phyloP scores from a whole-genome alignment of 2,888 invertebrate genomes.

The Julus scanicus region DNA sequence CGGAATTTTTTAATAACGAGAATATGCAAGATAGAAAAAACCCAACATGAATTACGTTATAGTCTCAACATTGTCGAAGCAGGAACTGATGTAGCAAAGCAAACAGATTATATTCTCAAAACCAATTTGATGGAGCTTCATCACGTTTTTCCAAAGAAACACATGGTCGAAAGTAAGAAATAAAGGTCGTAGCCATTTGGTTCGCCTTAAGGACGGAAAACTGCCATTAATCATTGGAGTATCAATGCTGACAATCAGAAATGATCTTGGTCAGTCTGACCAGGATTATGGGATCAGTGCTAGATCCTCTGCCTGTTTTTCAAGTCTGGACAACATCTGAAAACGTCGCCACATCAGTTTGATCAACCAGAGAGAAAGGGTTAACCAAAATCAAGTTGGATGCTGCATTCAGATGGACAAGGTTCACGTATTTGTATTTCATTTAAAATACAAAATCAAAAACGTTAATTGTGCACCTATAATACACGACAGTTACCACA shows the following conservation, averaged over 20 bases:
- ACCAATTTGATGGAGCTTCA: not conserved
- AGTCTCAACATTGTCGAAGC: not conserved
- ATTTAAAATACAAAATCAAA: too few species aligned
- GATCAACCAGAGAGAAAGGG: not conserved
- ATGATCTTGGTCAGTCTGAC: conserved; percentile 20
- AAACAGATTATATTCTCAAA: conserved; percentile 13
- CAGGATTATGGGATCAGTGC: conserved; percentile 8
- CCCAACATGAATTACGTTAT: not conserved
- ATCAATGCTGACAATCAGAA: conserved; percentile 23
- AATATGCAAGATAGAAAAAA: not conserved
- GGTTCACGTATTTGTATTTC: not conserved
- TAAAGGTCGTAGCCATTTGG: not conserved
- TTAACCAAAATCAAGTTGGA: not conserved
- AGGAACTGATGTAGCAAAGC: not conserved
- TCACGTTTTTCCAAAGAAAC: not conserved
- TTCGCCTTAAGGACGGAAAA: not conserved
- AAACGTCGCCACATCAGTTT: not conserved
- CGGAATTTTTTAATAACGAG: not conserved
- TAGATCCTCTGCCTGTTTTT: not conserved
- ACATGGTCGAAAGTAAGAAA: not conserved
- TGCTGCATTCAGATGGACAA: not conserved
- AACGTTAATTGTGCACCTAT: too few species aligned
- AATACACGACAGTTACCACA: too few species aligned
- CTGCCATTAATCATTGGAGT: not conserved
- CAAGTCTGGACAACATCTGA: not conserved